A percentile compares a stretch with the other conserved stretches of the same genome.
phyloP scores from a whole-genome alignment of 2,797 vertebrate genomes.

The Gorsachius magnificus region DNA sequence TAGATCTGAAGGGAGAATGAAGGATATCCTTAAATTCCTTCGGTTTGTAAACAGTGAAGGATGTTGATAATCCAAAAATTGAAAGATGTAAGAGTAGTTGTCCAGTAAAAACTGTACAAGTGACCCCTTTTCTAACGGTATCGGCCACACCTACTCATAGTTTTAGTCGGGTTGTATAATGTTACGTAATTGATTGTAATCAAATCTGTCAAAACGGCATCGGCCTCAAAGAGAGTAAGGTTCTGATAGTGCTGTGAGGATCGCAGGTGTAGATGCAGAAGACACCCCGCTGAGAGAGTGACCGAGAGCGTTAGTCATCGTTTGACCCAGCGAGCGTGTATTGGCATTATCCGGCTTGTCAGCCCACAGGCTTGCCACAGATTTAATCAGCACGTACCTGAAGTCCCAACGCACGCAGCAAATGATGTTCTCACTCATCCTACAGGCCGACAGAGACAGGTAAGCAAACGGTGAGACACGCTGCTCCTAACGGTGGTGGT shows the following conservation, averaged over 20 bases:
- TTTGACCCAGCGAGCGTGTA: rapidly evolving
- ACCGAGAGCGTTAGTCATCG: not conserved
- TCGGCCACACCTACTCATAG: not conserved
- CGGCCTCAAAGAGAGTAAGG: rapidly evolving
- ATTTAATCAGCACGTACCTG: not conserved
- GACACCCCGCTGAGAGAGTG: not conserved
- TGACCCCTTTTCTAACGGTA: not conserved
- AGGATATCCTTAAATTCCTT: not conserved
- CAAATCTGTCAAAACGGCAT: not conserved
- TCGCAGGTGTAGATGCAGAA: not conserved
- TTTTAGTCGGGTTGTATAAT: not conserved
- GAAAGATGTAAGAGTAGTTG: not conserved
- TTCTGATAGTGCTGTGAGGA: not conserved
- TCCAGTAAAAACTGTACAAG: not conserved
- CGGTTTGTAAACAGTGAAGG: not conserved
- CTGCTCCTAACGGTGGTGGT: not conserved
- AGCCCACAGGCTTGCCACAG: rapidly evolving
- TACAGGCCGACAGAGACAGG: not conserved
- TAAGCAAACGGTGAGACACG: not conserved
- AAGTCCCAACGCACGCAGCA: not conserved
- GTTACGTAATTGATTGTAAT: not conserved
- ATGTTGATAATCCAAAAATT: not conserved
- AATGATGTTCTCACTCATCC: not conserved
- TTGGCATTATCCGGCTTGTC: not conserved
- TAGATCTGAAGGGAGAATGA: not conserved